Base-by-base conservation (phyloP, 2,888 invertebrate genomes). In the Archips crataeganus region DNA sequence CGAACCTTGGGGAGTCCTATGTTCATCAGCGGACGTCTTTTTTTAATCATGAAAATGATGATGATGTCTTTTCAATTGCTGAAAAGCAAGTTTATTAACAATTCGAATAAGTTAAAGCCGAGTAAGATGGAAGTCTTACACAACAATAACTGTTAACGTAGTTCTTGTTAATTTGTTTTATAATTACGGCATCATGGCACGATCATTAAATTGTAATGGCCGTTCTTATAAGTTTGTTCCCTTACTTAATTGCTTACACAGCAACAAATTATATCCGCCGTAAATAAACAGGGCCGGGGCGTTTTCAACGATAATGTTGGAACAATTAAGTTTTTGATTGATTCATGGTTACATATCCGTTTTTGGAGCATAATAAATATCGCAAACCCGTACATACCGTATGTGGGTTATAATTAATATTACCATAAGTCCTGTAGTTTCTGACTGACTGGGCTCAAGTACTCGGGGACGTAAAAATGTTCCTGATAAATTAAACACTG, bases 141-240 rank as follows among this genome's bases (percentile, higher is more conserved):
- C 49, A 49, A 49, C n/a, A 49, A 49, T 49, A 39, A 36, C 51
- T 49, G 60, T 69, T 49, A 69, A 49, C 45, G 57, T 57, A 60
- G 13, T 61, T 49, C 39, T 42, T 49, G 61, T 47, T 39, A 61
- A 51, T 49, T 49, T 69, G 49, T 69, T 61, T 61, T 61, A 69
- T 69, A 60, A 71, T 70, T 64, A 64, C 23, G 36, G 64, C 39
- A 65, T 61, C 32, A 34, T 61, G 51, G 42, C 36, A 39, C 23
- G 42, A n/a, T 49, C 66, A 66, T 71, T 61, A 54, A 61, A 71
- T 32, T 59, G 34, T 34, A 66, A 71, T 32, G 42, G 49, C 34
- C 15, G 39, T 66, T 34, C 59, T 49, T 23, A 57, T 57, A 67
- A 62, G 13, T 57, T 74, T 65, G 49, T 45, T 57, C 51, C 15